Evolutionary conservation across 2,797 vertebrate genomes (phyloP).

Genomic region (Melanotaenia maccullochi): DNA sequence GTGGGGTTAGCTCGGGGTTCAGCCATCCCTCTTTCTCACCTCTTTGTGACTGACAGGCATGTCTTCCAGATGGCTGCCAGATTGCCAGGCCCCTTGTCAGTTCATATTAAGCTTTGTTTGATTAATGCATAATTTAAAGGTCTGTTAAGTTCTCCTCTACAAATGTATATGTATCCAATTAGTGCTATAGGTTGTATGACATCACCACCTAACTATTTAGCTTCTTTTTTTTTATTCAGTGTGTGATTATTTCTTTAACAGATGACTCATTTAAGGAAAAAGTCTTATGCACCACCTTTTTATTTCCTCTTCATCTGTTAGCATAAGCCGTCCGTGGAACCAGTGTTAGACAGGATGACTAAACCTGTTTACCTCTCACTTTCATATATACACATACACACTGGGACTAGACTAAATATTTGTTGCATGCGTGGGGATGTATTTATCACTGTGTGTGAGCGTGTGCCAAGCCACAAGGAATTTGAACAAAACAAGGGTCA

Average conservation of each 20-base stretch:
- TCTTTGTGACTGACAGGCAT: slow-evolving; percentile 74
- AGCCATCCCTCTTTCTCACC: slow-evolving; percentile 70
- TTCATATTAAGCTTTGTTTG: slow-evolving; percentile 74
- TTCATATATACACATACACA: slow-evolving; percentile 39
- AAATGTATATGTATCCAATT: slow-evolving; percentile 76
- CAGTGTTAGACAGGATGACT: slow-evolving; percentile 59
- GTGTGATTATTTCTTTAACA: slow-evolving; percentile 9
- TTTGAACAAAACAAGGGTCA: slow-evolving; percentile 37
- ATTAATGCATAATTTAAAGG: slow-evolving; percentile 78
- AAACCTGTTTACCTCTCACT: slow-evolving; percentile 62
- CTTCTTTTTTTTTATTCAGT: slow-evolving; percentile 23
- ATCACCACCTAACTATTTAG: slow-evolving; percentile 60
- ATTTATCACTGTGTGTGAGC: slow-evolving; percentile 16
- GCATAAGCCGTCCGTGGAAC: slow-evolving; percentile 64
- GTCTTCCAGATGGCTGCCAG: slow-evolving; percentile 80
- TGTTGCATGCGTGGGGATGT: slow-evolving; percentile 20
- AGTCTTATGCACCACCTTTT: slow-evolving; percentile 22
- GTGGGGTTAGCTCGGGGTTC: slow-evolving; percentile 62
- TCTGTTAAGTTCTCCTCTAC: slow-evolving; percentile 63
- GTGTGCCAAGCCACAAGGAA: slow-evolving; percentile 33
- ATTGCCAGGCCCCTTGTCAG: slow-evolving; percentile 76
- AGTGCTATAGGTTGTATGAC: slow-evolving; percentile 55
- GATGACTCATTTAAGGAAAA: slow-evolving; percentile 21
- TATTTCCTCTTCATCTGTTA: slow-evolving; percentile 41
- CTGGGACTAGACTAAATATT: slow-evolving; percentile 50